Percentiles rank a stretch among this genome's conserved stretches.
These are phyloP conservation scores for Myiagra hebetior DNA, from an alignment of 2,113 vertebrate genomes.

Conservation along the genomic window DNA sequence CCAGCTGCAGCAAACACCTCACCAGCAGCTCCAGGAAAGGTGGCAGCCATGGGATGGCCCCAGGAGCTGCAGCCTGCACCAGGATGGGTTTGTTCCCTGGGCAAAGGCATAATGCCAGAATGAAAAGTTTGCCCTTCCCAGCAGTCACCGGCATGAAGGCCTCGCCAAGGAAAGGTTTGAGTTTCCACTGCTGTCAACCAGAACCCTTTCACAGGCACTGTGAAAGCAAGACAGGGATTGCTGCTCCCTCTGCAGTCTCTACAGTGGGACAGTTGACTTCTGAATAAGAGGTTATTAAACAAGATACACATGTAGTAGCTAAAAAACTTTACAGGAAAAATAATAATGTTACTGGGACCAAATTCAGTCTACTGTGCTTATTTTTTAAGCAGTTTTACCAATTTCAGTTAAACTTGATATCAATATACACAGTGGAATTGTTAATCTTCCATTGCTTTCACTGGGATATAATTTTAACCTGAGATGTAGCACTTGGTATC, in stretches of 20 bases:
- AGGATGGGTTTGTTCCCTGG: fast-evolving
- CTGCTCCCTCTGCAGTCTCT: not conserved
- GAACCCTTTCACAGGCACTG: not conserved
- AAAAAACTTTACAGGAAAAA: not conserved
- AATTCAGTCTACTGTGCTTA: not conserved
- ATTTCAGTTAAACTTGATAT: not conserved
- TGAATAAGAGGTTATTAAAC: not conserved
- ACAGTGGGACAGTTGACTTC: not conserved
- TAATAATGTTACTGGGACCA: not conserved
- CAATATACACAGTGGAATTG: not conserved
- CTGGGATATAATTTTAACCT: not conserved
- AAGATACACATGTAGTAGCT: not conserved
- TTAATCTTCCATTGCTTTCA: not conserved
- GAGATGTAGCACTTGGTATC: not conserved
- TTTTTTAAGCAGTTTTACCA: not conserved
- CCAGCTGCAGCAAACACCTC: not conserved
- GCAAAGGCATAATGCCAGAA: not conserved
- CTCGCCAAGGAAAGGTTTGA: not conserved
- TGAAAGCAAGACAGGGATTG: not conserved
- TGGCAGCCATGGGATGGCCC: not conserved
- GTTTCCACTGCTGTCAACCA: not conserved
- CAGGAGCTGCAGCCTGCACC: not conserved
- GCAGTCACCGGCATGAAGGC: not conserved
- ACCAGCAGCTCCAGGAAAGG: not conserved
- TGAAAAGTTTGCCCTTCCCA: not conserved